A percentile compares a stretch with the other conserved stretches of the same genome.
Evolutionary conservation across 2,113 vertebrate species (phyloP).

Genomic region (Semnornis frantzii): DNA sequence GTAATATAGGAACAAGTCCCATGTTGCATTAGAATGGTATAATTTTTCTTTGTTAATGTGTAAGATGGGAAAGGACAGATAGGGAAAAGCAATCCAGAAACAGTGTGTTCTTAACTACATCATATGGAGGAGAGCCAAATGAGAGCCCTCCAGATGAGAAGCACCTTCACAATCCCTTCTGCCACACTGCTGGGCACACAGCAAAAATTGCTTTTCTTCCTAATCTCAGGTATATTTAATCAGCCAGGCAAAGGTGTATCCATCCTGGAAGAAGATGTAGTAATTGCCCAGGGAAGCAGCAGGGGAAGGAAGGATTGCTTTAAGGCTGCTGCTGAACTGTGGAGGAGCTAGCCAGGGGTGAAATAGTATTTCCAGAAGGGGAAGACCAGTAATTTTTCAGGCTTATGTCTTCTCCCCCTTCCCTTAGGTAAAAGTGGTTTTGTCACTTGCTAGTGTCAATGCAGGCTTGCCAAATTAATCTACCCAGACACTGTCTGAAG

Average conservation of each 20-base stretch:
- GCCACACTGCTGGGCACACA: background rate
- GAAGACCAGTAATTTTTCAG: background rate
- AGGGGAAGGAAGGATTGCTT: background rate
- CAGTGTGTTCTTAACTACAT: background rate
- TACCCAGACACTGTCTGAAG: background rate
- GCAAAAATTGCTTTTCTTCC: background rate
- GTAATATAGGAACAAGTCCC: background rate
- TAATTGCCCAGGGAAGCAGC: background rate
- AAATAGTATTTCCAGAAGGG: conserved; percentile 1
- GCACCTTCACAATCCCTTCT: background rate
- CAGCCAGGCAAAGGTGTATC: background rate
- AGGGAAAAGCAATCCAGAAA: conserved; percentile 9
- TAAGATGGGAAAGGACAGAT: conserved; percentile 9
- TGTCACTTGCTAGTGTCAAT: background rate
- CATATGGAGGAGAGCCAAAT: background rate
- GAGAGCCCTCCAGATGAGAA: background rate
- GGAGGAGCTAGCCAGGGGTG: background rate
- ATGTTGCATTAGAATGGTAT: background rate
- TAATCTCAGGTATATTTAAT: background rate
- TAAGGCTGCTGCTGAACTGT: background rate
- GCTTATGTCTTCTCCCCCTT: background rate
- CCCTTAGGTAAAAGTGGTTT: background rate
- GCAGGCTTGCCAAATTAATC: background rate
- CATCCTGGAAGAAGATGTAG: background rate
- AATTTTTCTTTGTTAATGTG: conserved; percentile 28